Conservation (phyloP, 2,113 vertebrate genomes). For the Elachura formosa region DNA sequence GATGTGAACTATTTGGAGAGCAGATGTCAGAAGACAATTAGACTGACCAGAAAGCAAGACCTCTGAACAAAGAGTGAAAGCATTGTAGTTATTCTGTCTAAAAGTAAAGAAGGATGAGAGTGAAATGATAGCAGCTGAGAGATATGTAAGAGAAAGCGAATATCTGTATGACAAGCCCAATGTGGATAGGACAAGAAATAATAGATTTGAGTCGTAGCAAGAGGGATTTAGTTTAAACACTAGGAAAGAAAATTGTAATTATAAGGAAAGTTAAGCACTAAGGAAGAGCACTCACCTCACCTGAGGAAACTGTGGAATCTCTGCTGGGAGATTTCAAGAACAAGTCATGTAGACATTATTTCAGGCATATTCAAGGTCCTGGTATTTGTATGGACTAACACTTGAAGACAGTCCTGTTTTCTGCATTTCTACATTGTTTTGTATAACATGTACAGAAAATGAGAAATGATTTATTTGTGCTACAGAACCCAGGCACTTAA, state of each 20-base stretch:
- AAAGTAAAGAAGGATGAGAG: background rate
- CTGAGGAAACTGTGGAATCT: background rate
- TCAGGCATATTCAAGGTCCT: background rate
- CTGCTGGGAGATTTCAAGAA: background rate
- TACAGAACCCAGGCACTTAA: background rate
- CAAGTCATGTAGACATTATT: background rate
- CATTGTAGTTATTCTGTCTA: background rate
- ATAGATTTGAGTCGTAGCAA: conserved; percentile 18
- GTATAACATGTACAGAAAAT: background rate
- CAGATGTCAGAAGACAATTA: background rate
- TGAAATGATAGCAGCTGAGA: background rate
- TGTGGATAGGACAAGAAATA: conserved; percentile 44
- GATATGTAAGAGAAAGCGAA: conserved; percentile 31
- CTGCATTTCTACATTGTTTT: background rate
- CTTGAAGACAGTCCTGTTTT: background rate
- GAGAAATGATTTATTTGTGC: background rate
- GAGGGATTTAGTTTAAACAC: conserved; percentile 25
- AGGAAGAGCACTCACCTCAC: conserved; percentile 14
- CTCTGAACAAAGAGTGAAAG: background rate
- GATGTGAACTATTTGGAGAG: background rate
- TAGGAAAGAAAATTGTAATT: background rate
- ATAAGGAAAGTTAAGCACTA: background rate
- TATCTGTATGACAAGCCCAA: conserved; percentile 44
- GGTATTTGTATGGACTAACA: background rate
- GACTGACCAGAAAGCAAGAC: background rate